Percentiles rank a stretch among this genome's conserved stretches.
Evolutionary conservation across 2,797 vertebrate species (phyloP).

Genomic region (Spheniscus humboldti): DNA sequence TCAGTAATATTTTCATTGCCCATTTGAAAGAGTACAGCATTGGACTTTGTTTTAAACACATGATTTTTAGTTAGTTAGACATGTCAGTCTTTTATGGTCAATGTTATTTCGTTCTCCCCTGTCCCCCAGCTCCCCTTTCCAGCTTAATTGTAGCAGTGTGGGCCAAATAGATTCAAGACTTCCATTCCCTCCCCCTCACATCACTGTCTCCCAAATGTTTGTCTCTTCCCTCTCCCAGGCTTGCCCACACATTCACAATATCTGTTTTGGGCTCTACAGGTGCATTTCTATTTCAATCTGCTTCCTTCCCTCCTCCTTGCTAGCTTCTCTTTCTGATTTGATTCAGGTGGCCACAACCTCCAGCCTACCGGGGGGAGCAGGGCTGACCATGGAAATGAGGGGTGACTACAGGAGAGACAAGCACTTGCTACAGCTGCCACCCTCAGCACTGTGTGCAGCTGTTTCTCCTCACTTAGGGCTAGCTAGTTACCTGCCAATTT

Average conservation of each 20-base stretch:
- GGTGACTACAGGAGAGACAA: not conserved
- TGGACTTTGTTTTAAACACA: not conserved
- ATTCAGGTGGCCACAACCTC: not conserved
- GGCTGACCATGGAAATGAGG: not conserved
- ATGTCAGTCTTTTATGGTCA: not conserved
- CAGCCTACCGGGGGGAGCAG: not conserved
- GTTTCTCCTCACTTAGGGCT: not conserved
- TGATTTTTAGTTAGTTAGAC: not conserved
- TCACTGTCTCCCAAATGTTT: not conserved
- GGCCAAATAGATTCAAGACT: not conserved
- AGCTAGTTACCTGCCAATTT: not conserved
- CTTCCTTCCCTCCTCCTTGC: not conserved
- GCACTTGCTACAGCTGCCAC: not conserved
- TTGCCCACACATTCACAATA: conserved; percentile 61
- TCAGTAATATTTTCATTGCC: not conserved
- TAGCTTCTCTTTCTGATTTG: not conserved
- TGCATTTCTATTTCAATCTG: not conserved
- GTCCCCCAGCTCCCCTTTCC: not conserved
- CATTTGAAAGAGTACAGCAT: not conserved
- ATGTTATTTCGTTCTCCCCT: not conserved
- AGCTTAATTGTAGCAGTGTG: not conserved
- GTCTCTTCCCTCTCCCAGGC: conserved; percentile 56
- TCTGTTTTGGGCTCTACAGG: not conserved
- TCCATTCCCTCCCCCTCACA: not conserved
- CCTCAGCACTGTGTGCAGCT: not conserved